Percentiles rank a stretch among this genome's conserved stretches.
phyloP scores from a whole-genome alignment of 2,797 vertebrate species.

The Myotis pilosus region DNA sequence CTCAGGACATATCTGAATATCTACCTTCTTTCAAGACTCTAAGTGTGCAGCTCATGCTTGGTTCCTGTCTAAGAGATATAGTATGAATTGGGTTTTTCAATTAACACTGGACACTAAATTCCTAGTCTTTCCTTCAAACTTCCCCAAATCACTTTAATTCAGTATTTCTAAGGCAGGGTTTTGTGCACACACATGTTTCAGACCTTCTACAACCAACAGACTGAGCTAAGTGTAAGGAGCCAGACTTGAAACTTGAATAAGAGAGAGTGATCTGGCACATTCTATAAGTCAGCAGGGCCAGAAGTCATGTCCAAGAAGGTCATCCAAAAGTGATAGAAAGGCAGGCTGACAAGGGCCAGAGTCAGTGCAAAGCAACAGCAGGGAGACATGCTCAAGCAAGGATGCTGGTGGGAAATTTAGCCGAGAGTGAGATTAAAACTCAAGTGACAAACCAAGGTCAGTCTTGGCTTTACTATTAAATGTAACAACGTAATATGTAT shows the following conservation, averaged over 20 bases:
- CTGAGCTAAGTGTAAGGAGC: not conserved
- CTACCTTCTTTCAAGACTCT: slow-evolving; percentile 69
- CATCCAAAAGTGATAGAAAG: not conserved
- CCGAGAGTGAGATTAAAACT: not conserved
- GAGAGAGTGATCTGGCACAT: not conserved
- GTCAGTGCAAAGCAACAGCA: not conserved
- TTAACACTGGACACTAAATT: slow-evolving; percentile 57
- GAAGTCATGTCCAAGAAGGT: not conserved
- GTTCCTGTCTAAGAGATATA: slow-evolving; percentile 32
- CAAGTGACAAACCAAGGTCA: not conserved
- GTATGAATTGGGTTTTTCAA: slow-evolving; percentile 44
- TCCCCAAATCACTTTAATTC: not conserved
- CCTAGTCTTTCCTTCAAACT: slow-evolving; percentile 1
- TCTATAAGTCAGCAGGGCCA: not conserved
- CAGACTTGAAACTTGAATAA: slow-evolving; percentile 14
- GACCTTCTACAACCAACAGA: not conserved
- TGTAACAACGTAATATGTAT: not conserved
- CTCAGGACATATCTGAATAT: slow-evolving; percentile 67
- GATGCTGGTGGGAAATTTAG: not conserved
- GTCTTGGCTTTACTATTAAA: not conserved
- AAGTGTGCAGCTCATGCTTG: slow-evolving; percentile 44
- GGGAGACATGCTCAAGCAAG: not conserved
- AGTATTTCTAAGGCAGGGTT: slow-evolving; percentile 33
- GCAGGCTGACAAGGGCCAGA: not conserved
- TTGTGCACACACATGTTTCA: not conserved